These are phyloP conservation scores for Tyrannus savana DNA, from an alignment of 2,113 vertebrate genomes.

Conservation along the genomic window DNA sequence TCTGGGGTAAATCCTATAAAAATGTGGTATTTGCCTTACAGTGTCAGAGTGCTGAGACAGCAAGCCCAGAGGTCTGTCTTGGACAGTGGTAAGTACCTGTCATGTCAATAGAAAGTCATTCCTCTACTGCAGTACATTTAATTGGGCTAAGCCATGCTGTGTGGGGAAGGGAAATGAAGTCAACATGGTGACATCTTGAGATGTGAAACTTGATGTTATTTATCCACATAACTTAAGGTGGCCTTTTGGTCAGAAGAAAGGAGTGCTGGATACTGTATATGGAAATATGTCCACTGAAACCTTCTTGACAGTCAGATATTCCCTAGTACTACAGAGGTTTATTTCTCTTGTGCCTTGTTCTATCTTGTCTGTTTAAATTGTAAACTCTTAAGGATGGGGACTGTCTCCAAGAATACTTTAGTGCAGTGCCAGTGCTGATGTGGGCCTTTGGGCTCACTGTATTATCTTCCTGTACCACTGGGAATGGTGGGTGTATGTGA, in stretches of 20 bases:
- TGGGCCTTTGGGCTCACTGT: not conserved
- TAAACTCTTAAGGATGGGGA: not conserved
- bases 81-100: not conserved
- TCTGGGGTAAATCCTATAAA: not conserved
- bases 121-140: not conserved
- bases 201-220: not conserved
- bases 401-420: not conserved
- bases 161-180: not conserved
- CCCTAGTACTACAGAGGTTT: not conserved
- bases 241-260: not conserved
- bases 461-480: not conserved
- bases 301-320: not conserved
- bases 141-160: not conserved
- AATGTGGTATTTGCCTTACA: not conserved
- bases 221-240: not conserved
- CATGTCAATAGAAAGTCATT: not conserved
- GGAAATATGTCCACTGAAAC: not conserved
- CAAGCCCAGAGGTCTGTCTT: not conserved
- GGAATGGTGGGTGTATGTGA: fast-evolving
- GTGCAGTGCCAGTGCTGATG: not conserved
- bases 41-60: not conserved
- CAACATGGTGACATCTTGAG: not conserved
- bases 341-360: not conserved
- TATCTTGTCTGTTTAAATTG: not conserved
- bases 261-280: not conserved